Evolutionary conservation across 2,888 invertebrate genomes (phyloP), one percentile per base, ranked within the genome.

Genomic region (Agelastica alni): DNA sequence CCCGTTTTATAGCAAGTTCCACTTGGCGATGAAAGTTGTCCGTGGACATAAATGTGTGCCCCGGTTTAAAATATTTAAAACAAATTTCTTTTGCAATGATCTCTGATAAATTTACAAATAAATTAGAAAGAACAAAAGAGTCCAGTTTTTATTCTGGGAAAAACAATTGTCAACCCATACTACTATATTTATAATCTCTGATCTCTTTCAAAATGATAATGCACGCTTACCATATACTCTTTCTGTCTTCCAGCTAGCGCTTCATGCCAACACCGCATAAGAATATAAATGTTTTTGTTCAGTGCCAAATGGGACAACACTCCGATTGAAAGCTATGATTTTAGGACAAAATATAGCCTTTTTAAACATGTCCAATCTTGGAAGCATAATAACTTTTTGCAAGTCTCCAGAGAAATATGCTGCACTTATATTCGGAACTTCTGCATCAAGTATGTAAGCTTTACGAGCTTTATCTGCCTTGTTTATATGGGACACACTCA

Each of bases 191-290:
- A 43, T 3, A 2, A 43, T 43, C 43, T 22, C 43, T 18, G 10
- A 43, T 43, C 26, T 43, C 43, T 22, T n/a, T n/a, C 6, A 43
- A 26, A 43, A 22, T 22, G 2, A 17, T 13, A 34, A 22, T 17
- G 12, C 12, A 22, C 10, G 28, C 13, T 26, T 28, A 26, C 28
- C 44, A 44, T 28, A 12, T 26, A 10, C 16, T n/a, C 10, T 45
- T 45, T 45, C 3, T 45, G 6, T n/a, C 32, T 31, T 16, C 45
- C 34, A 31, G 12, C 13, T 14, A 45, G 28, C 13, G 31, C 31
- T 45, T 45, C 45, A 32, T 16, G 13, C 45, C 45, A 45, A 3
- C 5, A n/a, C n/a, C n/a, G n/a, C n/a, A n/a, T n/a, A n/a, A n/a
- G n/a, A n/a, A n/a, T n/a, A n/a, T n/a, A n/a, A 3, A 31, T 31